Percentiles rank a stretch among this genome's conserved stretches.
Conservation (phyloP, 1,140 invertebrate genomes). For the Sminthurides bifidus region DNA sequence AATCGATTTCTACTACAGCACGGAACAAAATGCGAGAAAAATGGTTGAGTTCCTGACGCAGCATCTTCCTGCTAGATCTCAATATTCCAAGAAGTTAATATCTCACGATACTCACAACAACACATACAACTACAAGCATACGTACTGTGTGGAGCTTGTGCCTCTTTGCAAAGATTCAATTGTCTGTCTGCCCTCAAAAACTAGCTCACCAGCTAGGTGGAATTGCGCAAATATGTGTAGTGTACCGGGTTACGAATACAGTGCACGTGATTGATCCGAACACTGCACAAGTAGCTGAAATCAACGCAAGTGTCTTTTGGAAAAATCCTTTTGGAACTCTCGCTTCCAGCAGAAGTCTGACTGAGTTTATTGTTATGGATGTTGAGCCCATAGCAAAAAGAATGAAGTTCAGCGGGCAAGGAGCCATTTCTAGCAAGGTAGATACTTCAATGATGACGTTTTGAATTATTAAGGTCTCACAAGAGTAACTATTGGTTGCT, state of each 20-base stretch:
- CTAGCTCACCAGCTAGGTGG: conserved; percentile 80
- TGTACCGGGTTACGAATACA: conserved; percentile 73
- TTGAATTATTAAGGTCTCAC: neutral
- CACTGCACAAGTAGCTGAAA: conserved; percentile 82
- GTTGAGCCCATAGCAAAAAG: conserved; percentile 69
- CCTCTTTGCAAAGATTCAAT: conserved; percentile 94
- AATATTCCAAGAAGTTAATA: conserved; percentile 86
- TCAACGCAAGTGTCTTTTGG: conserved; percentile 71
- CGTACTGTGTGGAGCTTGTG: conserved; percentile 84
- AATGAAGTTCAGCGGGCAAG: conserved; percentile 72
- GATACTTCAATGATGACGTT: neutral
- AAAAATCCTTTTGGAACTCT: conserved; percentile 72
- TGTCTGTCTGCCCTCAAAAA: conserved; percentile 76
- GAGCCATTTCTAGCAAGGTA: conserved; percentile 63
- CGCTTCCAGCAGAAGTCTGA: conserved; percentile 78
- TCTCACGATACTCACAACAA: conserved; percentile 97
- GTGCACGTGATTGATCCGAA: conserved; percentile 89
- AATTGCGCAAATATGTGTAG: conserved; percentile 79
- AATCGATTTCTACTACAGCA: conserved; percentile 88
- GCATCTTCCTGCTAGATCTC: conserved; percentile 73
- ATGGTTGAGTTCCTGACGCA: conserved; percentile 84
- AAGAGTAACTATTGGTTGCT: neutral
- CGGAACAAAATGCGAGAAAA: conserved; percentile 82
- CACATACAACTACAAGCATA: conserved; percentile 92
- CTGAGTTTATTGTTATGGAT: conserved; percentile 91